These are phyloP conservation scores for Saxidomus purpurata DNA, from an alignment of 1,140 invertebrate genomes.

Conservation along the genomic window DNA sequence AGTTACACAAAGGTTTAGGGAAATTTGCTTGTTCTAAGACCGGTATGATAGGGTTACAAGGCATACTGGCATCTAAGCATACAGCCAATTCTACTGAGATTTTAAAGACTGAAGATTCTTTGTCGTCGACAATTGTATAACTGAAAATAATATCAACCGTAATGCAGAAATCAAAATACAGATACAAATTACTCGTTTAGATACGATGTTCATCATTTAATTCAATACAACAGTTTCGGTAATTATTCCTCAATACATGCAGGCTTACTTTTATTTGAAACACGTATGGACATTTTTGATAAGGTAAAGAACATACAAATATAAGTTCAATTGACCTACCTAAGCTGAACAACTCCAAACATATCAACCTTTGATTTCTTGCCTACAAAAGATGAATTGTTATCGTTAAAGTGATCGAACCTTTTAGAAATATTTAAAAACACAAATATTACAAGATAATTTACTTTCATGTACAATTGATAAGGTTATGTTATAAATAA, in stretches of 20 bases:
- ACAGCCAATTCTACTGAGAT: not conserved
- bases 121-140: not conserved
- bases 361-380: not conserved
- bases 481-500: not conserved
- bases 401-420: not conserved
- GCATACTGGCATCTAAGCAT: not conserved
- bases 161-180: no score
- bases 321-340: no score
- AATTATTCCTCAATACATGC: no score
- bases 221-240: no score
- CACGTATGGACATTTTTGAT: no score
- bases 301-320: no score
- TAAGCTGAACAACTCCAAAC: not conserved
- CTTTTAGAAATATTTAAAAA: not conserved
- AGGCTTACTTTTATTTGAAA: no score
- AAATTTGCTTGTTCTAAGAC: not conserved
- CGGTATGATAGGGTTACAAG: not conserved
- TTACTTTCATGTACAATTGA: no score
- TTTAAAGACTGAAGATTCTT: not conserved
- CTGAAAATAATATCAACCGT: no score
- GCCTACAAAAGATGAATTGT: not conserved
- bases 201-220: no score
- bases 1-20: slow-evolving; percentile 49
- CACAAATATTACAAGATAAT: no score
- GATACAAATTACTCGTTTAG: no score